A percentile compares a stretch with the other conserved stretches of the same genome.
phyloP scores from a whole-genome alignment of 37 sponge, comb jelly and placozoan genomes.

The Beroe forskalii region DNA sequence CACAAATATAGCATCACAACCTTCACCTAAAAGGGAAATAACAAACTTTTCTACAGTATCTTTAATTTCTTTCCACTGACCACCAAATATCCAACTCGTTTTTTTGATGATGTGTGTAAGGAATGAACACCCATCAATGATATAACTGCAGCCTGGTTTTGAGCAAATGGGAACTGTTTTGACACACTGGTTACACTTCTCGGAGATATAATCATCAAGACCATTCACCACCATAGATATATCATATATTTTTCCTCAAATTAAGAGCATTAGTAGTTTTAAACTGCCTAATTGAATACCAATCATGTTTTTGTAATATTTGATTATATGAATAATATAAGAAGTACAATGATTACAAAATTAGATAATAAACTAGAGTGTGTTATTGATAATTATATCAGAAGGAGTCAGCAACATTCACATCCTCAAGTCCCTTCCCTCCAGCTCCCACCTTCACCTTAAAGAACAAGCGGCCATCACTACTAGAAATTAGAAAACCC shows the following conservation, averaged over 20 bases:
- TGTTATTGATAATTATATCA: no score
- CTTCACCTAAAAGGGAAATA: neutral
- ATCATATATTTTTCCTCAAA: neutral
- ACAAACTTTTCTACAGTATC: neutral
- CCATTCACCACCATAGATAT: conserved; percentile 21
- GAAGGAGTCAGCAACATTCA: no score
- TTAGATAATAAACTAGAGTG: no score
- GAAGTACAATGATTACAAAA: no score
- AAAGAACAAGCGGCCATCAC: no score
- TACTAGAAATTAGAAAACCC: no score
- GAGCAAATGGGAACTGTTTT: conserved; percentile 6
- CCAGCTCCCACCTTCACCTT: no score
- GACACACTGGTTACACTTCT: conserved; percentile 31
- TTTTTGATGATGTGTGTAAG: neutral
- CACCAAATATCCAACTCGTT: conserved; percentile 40
- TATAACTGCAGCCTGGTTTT: neutral
- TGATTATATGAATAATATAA: no score
- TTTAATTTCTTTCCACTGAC: conserved; percentile 59
- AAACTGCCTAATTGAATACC: neutral
- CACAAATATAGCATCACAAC: conserved; percentile 20
- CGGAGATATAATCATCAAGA: conserved; percentile 6
- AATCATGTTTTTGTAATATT: no score
- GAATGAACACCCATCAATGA: conserved; percentile 46
- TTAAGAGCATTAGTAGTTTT: no score
- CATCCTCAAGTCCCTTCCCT: no score